Base-by-base conservation (phyloP, 2,888 invertebrate species). In the Cryptosula pallasiana region DNA sequence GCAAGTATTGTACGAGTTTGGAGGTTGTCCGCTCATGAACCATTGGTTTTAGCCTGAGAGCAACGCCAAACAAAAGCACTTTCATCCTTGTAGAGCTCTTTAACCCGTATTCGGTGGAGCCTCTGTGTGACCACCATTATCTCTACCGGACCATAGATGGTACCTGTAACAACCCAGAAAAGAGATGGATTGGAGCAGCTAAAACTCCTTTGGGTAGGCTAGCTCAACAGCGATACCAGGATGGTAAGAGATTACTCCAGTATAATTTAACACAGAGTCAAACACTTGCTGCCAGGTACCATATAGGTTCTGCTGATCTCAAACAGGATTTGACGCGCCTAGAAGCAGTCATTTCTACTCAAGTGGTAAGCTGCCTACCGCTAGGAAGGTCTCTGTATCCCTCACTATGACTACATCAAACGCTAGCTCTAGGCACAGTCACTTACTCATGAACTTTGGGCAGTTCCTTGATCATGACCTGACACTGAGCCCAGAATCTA, bases 91-190 rank as follows among this genome's bases (percentile, higher is more conserved):
- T n/a, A 63, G 34, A 63, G 13, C 13, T 32, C 9, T 16, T 29
- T 32, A 63, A 63, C 63, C 63, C 63, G 32, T 63, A 63, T 63
- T 27, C 29, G 2, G 3, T 5, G 9, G 29, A 63, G 13, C 63
- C 63, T 13, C 13, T 9, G 13, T 70, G 70, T 29, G 45, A 70
- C 5, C 13, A 23, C 23, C 5, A 16, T 2, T 54, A 71, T 13
- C 45, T 55, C 32, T 73, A 73, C 57, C 32, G 73, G 16, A 71
- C 71, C 13, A 69, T 69, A 32, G 71, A 73, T 45, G 73, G 73
- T 0, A 71, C 73, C 1, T 73, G 73, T 34, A 73, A 73, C 55
- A 73, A 73, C 34, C 23, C 71, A 45, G 35, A 13, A 0, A 36
- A 71, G 20, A 9, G 55, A 1, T 13, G 35, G n/a, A 45, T 35